A percentile compares a stretch with the other conserved stretches of the same genome.
Conservation (phyloP, 1,140 invertebrate genomes). For the Pogonomyrmex californicus region DNA sequence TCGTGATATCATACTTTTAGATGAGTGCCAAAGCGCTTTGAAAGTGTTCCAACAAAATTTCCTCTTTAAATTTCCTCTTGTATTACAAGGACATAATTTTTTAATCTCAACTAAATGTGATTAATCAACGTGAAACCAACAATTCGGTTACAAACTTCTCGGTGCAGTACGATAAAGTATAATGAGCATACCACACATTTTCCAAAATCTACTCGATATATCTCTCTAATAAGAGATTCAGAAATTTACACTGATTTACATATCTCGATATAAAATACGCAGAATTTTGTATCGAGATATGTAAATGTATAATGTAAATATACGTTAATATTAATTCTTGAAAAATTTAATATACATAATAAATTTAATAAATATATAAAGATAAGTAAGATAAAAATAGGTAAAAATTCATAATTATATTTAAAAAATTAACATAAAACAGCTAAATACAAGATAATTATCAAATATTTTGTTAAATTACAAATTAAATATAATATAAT, state of each 20-base stretch:
- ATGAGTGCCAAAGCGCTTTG: conserved; percentile 67
- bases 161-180: conserved; percentile 9
- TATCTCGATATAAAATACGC: not conserved
- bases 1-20: conserved; percentile 62
- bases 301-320: not conserved
- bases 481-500: not conserved
- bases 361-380: not conserved
- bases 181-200: not conserved
- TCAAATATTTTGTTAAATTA: not conserved
- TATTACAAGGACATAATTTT: conserved; percentile 66
- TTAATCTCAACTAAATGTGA: conserved; percentile 22
- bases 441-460: not conserved
- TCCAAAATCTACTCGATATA: not conserved
- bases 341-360: not conserved
- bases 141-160: conserved; percentile 61
- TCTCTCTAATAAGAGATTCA: not conserved
- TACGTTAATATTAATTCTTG: not conserved
- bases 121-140: conserved; percentile 10
- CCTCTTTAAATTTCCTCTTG: conserved; percentile 58
- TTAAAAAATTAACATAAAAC: not conserved
- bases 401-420: not conserved
- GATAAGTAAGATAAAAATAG: not conserved
- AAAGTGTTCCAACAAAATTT: conserved; percentile 66
- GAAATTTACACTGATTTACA: not conserved
- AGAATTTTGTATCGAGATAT: not conserved